Base-by-base conservation (phyloP, 2,113 vertebrate genomes). In the Dicentrarchus labrax region DNA sequence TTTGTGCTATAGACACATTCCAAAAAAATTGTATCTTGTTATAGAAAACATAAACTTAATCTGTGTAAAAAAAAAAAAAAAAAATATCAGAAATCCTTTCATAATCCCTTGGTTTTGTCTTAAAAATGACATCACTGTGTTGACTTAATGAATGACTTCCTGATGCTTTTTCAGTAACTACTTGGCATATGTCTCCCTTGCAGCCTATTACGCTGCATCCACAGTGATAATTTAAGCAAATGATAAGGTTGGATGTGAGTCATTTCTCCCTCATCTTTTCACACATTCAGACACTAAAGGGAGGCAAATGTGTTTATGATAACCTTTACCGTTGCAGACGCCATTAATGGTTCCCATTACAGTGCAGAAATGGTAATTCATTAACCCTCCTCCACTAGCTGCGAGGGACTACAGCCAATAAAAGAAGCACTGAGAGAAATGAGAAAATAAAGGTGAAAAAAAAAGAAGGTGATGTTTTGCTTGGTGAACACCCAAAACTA, bases 301-400 rank as follows among this genome's bases (percentile, higher is more conserved):
- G 67, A 85, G 75, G 80, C 56, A 80, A 88, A 83, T 84, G 80
- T 88, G 86, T 93, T 84, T 85, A 86, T 88, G 83, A 91, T 85
- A 86, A 91, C 83, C 88, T 83, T 91, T 87, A 84, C 80, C 11
- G 84, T 62, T 12, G 53, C 76, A 61, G 72, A 53, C 56, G 67
- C 67, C 61, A 72, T 77, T 87, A 86, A 90, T 36, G 83, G 72
- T 73, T 82, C 76, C 75, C 87, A 86, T 92, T 88, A 91, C 47
- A 8, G 77, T 39, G 75, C 47, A 75, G 84, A 83, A 82, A 72
- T 8, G 66, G 80, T 87, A 51, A 85, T 86, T 86, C 76, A 89
- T 89, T 91, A 92, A 93, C 80, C 67, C 39, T 71, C 22, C 45
- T 74, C 22, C 75, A 45, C 61, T 36, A 8, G 56, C 45, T 22